phyloP scores from a whole-genome alignment of 2,888 invertebrate species.

The Drosophila neonasuta region DNA sequence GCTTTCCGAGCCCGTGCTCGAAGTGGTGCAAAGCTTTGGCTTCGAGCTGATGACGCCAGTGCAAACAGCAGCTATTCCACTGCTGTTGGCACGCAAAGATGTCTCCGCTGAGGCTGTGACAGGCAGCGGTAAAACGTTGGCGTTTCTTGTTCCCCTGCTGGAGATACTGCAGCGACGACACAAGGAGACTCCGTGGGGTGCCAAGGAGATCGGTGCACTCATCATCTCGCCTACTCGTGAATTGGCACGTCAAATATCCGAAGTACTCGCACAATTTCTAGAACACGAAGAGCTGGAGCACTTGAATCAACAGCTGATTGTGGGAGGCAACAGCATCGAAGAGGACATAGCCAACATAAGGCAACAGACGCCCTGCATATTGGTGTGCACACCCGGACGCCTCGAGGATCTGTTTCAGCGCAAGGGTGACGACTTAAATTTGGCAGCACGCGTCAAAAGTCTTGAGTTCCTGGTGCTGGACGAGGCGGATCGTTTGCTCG shows the following conservation, averaged over 20 bases:
- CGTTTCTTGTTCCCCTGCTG: slow-evolving; percentile 95
- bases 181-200: slow-evolving; percentile 85
- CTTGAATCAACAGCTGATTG: slow-evolving; percentile 85
- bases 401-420: slow-evolving; percentile 92
- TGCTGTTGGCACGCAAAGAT: slow-evolving; percentile 94
- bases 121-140: slow-evolving; percentile 98
- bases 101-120: slow-evolving; percentile 99
- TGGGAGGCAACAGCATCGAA: slow-evolving; percentile 93
- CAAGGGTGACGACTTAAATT: slow-evolving; percentile 86
- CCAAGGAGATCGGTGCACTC: slow-evolving; percentile 92
- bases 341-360: slow-evolving; percentile 88
- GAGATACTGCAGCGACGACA: slow-evolving; percentile 89
- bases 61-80: slow-evolving; percentile 93
- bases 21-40: slow-evolving; percentile 83
- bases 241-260: slow-evolving; percentile 93
- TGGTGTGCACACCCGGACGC: slow-evolving; percentile 97
- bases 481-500: slow-evolving; percentile 97
- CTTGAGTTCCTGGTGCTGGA: slow-evolving; percentile 96
- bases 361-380: slow-evolving; percentile 89
- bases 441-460: slow-evolving; percentile 89
- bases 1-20: slow-evolving; percentile 83
- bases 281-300: slow-evolving; percentile 83
- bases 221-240: slow-evolving; percentile 98
- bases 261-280: slow-evolving; percentile 84
- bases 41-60: slow-evolving; percentile 85